These are phyloP conservation scores for Siniperca scherzeri DNA, from an alignment of 2,797 vertebrate species.

Conservation along the genomic window DNA sequence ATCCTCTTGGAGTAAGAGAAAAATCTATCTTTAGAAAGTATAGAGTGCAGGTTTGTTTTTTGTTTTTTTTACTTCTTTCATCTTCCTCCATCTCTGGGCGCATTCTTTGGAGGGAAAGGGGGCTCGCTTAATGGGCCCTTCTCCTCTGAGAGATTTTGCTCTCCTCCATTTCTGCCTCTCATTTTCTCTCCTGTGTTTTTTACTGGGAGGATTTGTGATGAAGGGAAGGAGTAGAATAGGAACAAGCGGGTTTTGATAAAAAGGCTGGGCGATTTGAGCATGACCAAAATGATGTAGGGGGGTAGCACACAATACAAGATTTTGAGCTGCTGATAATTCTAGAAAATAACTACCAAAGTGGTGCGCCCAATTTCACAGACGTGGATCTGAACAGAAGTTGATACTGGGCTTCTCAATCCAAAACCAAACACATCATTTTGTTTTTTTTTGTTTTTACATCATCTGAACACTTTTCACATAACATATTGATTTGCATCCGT, in stretches of 20 bases:
- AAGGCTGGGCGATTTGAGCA: constrained; percentile 52
- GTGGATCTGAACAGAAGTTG: neutral
- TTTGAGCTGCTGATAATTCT: constrained; percentile 36
- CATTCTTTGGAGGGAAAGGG: constrained; percentile 73
- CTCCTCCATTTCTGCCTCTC: constrained; percentile 68
- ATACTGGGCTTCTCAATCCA: neutral
- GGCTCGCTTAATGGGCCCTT: constrained; percentile 76
- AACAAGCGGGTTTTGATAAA: constrained; percentile 64
- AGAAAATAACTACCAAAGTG: constrained; percentile 27
- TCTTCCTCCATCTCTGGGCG: constrained; percentile 80
- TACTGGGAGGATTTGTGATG: constrained; percentile 68
- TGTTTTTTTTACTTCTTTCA: constrained; percentile 76
- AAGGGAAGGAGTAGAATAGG: constrained; percentile 58
- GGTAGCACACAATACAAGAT: constrained; percentile 31
- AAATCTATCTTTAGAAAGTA: constrained; percentile 83
- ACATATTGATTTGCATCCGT: constrained; percentile 1
- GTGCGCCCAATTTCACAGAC: neutral
- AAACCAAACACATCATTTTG: constrained; percentile 2
- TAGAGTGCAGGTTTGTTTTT: constrained; percentile 37
- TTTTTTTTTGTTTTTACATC: neutral
- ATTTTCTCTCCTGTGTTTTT: constrained; percentile 70
- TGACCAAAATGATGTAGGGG: constrained; percentile 60
- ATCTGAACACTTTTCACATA: neutral
- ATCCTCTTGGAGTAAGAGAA: constrained; percentile 59
- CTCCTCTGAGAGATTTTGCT: constrained; percentile 71